Base-by-base conservation (phyloP, 2,888 invertebrate genomes). In the Drosophila trichaetosa region DNA sequence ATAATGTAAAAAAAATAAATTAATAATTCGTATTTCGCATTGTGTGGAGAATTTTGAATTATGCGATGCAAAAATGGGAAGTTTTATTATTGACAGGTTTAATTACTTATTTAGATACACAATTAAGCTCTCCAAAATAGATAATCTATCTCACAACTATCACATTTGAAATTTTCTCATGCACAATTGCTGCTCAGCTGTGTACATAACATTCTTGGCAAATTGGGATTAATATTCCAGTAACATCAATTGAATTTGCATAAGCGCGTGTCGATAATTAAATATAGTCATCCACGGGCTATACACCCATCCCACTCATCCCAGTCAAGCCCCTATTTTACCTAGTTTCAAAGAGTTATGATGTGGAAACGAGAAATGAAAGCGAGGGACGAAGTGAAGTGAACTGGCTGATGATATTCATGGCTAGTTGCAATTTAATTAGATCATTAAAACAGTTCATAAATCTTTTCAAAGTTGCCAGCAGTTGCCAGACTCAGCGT, bases 391-490 rank as follows among this genome's bases (percentile, higher is more conserved):
- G 79, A 63, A 62, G 66, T 80, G 74, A 75, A 77, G 65, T 74
- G 74, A 82, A 73, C 68, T 73, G 75, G 33, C 68, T 63, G 83
- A 77, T 78, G 80, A 73, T 84, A 89, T 89, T 89, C 87, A 87
- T 74, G 87, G 89, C 90, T 88, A 85, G 89, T 82, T 87, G 87
- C 86, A 79, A 87, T 90, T 91, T 90, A 92, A 92, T 90, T 91
- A 87, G 87, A 90, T 89, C 86, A 83, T 90, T 91, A 89, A 90
- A 82, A 74, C 84, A 80, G 83, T 83, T 82, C 84, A 91, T 91
- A 92, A 91, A 91, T 91, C 91, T 91, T 87, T 76, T 68, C 61
- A 53, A 66, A 76, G 65, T 42, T 76, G 73, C 63, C 70, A 65
- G 63, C 73, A 62, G 31, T 71, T 52, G 67, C 63, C 73, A 52